Conservation (phyloP, 1,140 invertebrate genomes). For the Macrobrachium rosenbergii region DNA sequence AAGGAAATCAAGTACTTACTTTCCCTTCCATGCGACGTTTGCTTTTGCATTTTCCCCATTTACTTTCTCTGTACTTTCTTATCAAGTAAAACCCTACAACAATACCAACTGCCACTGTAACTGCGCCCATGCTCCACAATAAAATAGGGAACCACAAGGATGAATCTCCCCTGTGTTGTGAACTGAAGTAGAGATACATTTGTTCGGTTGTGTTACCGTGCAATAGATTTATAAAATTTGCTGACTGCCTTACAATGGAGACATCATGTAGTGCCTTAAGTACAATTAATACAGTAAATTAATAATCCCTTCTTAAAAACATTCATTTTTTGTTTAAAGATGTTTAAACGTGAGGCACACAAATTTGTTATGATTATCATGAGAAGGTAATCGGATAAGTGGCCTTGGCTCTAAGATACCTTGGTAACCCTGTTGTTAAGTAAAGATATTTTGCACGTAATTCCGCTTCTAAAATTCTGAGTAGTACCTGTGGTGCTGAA, state of each 20-base stretch:
- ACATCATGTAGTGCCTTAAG: no score
- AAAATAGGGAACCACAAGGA: constrained; percentile 27
- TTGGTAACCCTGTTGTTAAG: no score
- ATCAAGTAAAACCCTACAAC: constrained; percentile 57
- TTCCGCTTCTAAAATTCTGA: no score
- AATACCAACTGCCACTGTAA: constrained; percentile 54
- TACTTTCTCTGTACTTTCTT: constrained; percentile 48
- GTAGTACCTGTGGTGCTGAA: no score
- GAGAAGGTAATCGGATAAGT: no score
- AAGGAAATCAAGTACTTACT: constrained; percentile 12
- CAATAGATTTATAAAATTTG: neutral
- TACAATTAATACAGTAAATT: no score
- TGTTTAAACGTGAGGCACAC: no score
- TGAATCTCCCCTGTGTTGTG: constrained; percentile 7
- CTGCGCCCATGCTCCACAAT: constrained; percentile 38
- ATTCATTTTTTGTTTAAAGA: neutral
- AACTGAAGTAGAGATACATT: neutral
- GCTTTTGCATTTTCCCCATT: constrained; percentile 63
- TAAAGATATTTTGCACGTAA: no score
- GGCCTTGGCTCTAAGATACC: no score
- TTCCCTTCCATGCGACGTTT: constrained; percentile 68
- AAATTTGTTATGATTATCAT: no score
- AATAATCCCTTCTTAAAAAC: neutral
- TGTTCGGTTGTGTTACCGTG: neutral
- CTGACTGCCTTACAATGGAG: neutral